Evolutionary conservation across 2,888 invertebrate species (phyloP).

Genomic region (Labia minor): DNA sequence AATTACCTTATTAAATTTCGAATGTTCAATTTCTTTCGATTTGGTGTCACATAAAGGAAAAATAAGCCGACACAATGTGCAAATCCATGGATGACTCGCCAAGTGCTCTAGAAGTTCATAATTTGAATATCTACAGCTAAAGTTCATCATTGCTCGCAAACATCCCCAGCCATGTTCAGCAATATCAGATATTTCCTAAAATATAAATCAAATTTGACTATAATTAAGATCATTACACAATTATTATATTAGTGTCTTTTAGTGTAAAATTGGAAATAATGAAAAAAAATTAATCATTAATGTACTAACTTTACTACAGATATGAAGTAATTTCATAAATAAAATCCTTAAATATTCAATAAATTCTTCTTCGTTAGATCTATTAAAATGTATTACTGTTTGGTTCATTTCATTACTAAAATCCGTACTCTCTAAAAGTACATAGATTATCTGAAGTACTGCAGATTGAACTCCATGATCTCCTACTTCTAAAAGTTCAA

Average conservation of each 20-base stretch:
- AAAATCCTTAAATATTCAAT: not conserved
- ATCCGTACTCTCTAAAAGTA: not conserved
- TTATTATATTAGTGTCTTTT: no score
- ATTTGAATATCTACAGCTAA: not conserved
- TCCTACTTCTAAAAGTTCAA: not conserved
- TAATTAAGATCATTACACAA: no score
- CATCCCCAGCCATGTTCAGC: conserved; percentile 14
- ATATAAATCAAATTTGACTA: no score
- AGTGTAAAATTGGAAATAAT: no score
- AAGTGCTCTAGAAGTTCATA: not conserved
- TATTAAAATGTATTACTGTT: not conserved
- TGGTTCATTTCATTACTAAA: not conserved
- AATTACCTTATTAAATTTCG: not conserved
- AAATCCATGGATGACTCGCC: conserved; percentile 20
- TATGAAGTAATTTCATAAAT: not conserved
- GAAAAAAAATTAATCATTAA: no score
- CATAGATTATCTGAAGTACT: not conserved
- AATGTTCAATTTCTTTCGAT: not conserved
- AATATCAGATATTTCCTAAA: conserved; percentile 13
- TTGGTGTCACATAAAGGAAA: conserved; percentile 15
- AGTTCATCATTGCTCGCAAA: conserved; percentile 15
- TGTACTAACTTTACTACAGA: not conserved
- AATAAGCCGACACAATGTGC: conserved; percentile 14
- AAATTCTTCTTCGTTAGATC: not conserved
- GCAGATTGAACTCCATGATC: not conserved